These are phyloP conservation scores for Mesocentrotus franciscanus DNA, from an alignment of 53 echinoderm and acorn worm genomes.

Conservation along the genomic window DNA sequence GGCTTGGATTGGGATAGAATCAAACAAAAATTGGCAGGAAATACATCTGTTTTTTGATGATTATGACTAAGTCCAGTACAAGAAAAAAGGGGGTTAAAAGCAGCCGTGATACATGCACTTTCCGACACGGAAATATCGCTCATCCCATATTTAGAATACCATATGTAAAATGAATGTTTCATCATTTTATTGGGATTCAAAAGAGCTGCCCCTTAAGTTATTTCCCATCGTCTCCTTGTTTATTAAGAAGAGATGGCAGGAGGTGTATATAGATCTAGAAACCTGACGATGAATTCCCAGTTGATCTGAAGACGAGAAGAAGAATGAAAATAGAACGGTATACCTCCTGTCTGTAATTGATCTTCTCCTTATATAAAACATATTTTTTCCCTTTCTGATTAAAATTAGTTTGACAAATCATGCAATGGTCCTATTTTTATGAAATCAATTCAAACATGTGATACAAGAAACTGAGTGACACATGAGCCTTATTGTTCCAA, in stretches of 20 bases:
- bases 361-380: neutral
- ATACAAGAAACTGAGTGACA: neutral
- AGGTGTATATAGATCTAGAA: conserved; percentile 7
- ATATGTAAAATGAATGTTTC: neutral
- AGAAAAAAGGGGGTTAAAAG: conserved; percentile 30
- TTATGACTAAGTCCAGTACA: conserved; percentile 43
- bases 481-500: neutral
- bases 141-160: conserved; percentile 1
- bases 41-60: conserved; percentile 55
- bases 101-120: conserved; percentile 31
- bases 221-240: neutral
- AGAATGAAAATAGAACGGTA: conserved; percentile 11
- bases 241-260: neutral
- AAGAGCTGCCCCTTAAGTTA: neutral
- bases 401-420: neutral
- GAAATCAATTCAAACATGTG: neutral
- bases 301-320: neutral
- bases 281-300: neutral
- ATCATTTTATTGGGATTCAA: conserved; percentile 36
- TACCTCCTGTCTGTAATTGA: conserved; percentile 35
- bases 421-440: conserved; percentile 4
- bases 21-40: conserved; percentile 40
- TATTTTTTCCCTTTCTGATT: neutral
- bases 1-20: neutral
- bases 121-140: conserved; percentile 5